Conservation (phyloP, 2,113 vertebrate species). For the Corythornis vintsioides region DNA sequence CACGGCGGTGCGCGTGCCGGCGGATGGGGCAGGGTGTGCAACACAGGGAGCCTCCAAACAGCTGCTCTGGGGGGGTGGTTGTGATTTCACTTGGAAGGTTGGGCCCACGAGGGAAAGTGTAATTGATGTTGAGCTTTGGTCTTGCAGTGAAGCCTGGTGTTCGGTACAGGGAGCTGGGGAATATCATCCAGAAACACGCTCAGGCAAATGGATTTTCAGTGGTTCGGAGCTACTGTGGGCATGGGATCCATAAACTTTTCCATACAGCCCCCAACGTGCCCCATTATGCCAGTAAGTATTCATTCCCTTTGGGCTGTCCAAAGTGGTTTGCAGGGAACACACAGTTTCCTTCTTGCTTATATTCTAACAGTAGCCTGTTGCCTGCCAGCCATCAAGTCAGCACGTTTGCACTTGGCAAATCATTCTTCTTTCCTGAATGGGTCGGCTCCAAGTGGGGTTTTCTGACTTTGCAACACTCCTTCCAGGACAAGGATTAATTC, state of each 20-base stretch:
- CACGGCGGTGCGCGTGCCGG: not conserved
- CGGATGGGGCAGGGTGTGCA: not conserved
- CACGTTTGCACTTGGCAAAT: not conserved
- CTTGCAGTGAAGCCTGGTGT: conserved; percentile 94
- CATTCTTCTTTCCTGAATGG: not conserved
- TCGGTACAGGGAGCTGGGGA: conserved; percentile 95
- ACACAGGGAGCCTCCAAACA: not conserved
- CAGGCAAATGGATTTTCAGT: conserved; percentile 97
- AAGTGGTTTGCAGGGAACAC: not conserved
- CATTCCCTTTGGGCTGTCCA: not conserved
- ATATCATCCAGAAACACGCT: conserved; percentile 98
- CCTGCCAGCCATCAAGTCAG: not conserved
- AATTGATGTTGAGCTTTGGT: not conserved
- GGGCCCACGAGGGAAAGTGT: not conserved
- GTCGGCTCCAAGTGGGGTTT: not conserved
- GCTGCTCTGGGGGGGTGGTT: not conserved
- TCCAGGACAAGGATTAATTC: not conserved
- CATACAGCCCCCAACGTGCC: conserved; percentile 97
- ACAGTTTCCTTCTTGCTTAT: not conserved
- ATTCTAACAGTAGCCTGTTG: not conserved
- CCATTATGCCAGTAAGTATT: conserved; percentile 89
- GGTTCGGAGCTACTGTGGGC: conserved; percentile 97
- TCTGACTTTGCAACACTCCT: not conserved
- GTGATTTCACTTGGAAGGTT: not conserved
- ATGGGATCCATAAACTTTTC: conserved; percentile 97